Conservation (phyloP, 2,888 invertebrate species). For the Nemotelus pantherinus region DNA sequence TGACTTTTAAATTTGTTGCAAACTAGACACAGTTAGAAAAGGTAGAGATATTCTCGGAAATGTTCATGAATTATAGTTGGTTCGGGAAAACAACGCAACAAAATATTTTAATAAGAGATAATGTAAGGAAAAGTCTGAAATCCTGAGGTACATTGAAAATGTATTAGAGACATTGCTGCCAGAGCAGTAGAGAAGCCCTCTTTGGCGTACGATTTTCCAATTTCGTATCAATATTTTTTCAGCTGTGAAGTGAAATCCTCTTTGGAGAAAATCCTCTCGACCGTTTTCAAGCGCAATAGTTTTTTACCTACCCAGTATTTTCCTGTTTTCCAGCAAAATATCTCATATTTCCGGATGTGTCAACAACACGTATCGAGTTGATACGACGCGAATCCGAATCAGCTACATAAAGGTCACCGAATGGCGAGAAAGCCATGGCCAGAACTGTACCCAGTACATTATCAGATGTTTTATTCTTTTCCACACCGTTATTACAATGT, state of each 20-base stretch:
- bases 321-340: conserved; percentile 91
- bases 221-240: no score
- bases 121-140: no score
- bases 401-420: conserved; percentile 91
- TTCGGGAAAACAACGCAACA: no score
- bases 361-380: conserved; percentile 84
- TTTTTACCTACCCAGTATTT: conserved; percentile 60
- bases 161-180: no score
- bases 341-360: conserved; percentile 88
- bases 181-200: no score
- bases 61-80: no score
- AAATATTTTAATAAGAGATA: no score
- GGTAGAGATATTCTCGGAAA: no score
- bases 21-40: neutral
- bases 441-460: conserved; percentile 85
- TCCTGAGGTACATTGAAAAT: no score
- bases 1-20: neutral
- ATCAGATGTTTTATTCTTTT: conserved; percentile 70
- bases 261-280: no score
- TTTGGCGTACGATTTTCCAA: no score
- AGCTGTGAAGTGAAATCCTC: no score
- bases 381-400: conserved; percentile 90
- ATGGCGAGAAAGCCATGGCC: conserved; percentile 89
- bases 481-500: conserved; percentile 83
- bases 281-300: neutral